Conservation (phyloP, 1,140 invertebrate species). For the Bacillus rossius region DNA sequence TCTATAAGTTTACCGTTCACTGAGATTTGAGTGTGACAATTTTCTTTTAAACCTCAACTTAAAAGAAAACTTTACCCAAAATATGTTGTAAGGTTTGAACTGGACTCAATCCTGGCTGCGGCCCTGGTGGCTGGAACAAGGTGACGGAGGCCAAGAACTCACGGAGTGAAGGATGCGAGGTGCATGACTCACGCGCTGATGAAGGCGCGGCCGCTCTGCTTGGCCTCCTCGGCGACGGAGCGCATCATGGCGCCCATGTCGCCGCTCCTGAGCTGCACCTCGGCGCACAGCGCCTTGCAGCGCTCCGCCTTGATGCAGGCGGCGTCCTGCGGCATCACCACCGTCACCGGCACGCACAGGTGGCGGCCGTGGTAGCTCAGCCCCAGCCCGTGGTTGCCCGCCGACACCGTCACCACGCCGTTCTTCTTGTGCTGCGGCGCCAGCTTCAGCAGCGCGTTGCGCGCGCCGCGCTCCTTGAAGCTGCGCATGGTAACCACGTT, state of each 20-base stretch:
- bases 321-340: conserved; percentile 13
- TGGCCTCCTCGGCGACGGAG: conserved; percentile 39
- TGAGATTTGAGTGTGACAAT: no score
- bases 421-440: conserved; percentile 37
- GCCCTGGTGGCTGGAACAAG: no score
- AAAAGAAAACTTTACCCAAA: no score
- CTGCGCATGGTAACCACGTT: no score
- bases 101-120: no score
- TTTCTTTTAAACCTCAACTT: no score
- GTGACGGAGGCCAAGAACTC: no score
- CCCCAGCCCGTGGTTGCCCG: conserved; percentile 17
- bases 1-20: no score
- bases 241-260: conserved; percentile 42
- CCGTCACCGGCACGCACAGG: neutral
- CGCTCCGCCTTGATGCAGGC: conserved; percentile 46
- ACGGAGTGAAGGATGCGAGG: no score
- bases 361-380: neutral
- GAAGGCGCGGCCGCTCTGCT: conserved; percentile 39
- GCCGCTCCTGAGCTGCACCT: conserved; percentile 45
- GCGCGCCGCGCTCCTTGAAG: conserved; percentile 44
- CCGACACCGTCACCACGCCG: conserved; percentile 9
- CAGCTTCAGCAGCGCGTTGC: conserved; percentile 45
- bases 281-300: conserved; percentile 46
- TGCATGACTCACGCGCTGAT: conserved; percentile 34
- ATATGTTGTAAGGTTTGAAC: no score